phyloP scores from a whole-genome alignment of 2,113 vertebrate species.

The Bettongia penicillata region DNA sequence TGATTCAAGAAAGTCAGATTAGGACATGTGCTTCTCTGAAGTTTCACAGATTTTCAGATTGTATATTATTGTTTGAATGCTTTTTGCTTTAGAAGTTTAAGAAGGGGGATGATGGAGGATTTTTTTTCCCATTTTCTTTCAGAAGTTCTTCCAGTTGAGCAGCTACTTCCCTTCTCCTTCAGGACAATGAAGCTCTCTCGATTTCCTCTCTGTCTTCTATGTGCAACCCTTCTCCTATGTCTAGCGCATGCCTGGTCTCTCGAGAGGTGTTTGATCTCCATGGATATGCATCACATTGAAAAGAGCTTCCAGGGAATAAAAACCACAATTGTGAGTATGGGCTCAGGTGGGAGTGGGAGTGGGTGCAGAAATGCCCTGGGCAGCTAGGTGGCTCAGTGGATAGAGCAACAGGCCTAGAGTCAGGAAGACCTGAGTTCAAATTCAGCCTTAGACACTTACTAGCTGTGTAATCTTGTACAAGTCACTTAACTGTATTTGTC shows the following conservation, averaged over 20 bases:
- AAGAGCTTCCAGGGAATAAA: constrained; percentile 80
- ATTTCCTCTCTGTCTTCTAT: constrained; percentile 70
- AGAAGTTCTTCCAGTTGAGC: not conserved
- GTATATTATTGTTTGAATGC: not conserved
- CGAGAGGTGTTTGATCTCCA: constrained; percentile 76
- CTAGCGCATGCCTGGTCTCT: accelerated
- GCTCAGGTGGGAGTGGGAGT: not conserved
- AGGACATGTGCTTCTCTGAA: not conserved
- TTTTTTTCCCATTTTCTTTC: not conserved
- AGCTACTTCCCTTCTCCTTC: not conserved
- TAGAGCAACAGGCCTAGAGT: not conserved
- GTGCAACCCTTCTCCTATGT: not conserved
- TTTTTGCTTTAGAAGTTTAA: not conserved
- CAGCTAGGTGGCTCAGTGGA: not conserved
- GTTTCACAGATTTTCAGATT: not conserved
- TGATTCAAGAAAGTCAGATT: constrained; percentile 22
- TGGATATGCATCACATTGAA: constrained; percentile 70
- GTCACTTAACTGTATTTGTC: not conserved
- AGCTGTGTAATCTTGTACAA: not conserved
- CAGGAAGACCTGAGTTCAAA: not conserved
- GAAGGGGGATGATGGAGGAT: accelerated
- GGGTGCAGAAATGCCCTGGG: not conserved
- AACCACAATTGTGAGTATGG: constrained; percentile 80
- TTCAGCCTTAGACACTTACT: not conserved
- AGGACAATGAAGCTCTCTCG: constrained; percentile 74